phyloP scores from a whole-genome alignment of 2,888 invertebrate species.

The Tanytarsus gracilentus region DNA sequence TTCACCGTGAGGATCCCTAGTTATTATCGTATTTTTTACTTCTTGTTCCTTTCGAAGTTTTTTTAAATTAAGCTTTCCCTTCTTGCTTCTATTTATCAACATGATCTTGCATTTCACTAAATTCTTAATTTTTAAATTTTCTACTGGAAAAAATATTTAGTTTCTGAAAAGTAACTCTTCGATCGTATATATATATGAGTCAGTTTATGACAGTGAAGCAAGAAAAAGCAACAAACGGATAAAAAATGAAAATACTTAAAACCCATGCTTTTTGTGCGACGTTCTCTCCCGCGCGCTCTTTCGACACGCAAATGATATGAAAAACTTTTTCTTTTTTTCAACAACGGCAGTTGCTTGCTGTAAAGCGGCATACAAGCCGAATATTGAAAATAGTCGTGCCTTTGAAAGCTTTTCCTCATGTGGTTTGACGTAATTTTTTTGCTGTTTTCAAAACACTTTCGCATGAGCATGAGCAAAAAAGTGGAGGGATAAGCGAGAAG shows the following conservation, averaged over 20 bases:
- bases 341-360: too few species aligned
- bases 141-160: too few species aligned
- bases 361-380: constrained; percentile 16
- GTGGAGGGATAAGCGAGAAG: not conserved
- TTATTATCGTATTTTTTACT: too few species aligned
- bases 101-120: too few species aligned
- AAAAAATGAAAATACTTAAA: not conserved
- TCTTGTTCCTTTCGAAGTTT: too few species aligned
- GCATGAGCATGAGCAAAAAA: not conserved
- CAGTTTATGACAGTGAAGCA: constrained; percentile 6
- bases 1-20: too few species aligned
- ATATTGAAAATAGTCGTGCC: constrained; percentile 24
- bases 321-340: not conserved
- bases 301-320: constrained; percentile 23
- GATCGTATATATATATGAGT: constrained; percentile 5
- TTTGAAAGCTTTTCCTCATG: constrained; percentile 20
- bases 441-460: not conserved
- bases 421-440: constrained; percentile 27
- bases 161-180: too few species aligned
- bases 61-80: too few species aligned
- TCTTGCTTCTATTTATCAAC: too few species aligned
- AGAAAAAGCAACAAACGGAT: not conserved
- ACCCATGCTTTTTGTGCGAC: constrained; percentile 8
- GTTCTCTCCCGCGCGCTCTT: constrained; percentile 22
- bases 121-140: too few species aligned